Percentiles rank a stretch among this genome's conserved stretches.
Evolutionary conservation across 2,888 invertebrate genomes (phyloP).

Genomic region (Heliconius hortense): DNA sequence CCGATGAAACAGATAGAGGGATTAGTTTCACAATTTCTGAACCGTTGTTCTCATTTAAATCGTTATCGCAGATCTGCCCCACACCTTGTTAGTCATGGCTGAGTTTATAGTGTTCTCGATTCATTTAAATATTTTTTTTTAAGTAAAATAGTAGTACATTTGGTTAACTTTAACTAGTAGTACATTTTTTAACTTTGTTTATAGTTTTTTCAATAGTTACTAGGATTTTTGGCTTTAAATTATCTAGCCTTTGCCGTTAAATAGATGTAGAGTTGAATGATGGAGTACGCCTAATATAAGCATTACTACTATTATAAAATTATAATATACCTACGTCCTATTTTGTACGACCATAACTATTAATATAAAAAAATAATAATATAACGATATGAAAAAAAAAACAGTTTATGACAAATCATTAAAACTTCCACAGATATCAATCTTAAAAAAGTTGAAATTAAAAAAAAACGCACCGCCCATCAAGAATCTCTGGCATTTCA

Average conservation of each 20-base stretch:
- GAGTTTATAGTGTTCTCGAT: constrained; percentile 6
- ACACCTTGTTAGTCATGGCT: constrained; percentile 35
- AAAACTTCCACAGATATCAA: constrained; percentile 50
- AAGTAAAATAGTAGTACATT: background rate
- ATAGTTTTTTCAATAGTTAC: too few relatives aligned
- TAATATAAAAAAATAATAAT: background rate
- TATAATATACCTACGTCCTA: too few relatives aligned
- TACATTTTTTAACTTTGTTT: too few relatives aligned
- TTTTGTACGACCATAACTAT: too few relatives aligned
- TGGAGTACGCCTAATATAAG: too few relatives aligned
- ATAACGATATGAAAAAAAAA: background rate
- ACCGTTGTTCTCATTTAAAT: constrained; percentile 41
- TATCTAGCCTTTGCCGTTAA: too few relatives aligned
- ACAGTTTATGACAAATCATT: background rate
- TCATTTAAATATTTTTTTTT: constrained; percentile 6
- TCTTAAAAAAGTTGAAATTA: constrained; percentile 54
- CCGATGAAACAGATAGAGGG: constrained; percentile 48
- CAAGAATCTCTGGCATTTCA: constrained; percentile 75
- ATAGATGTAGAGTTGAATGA: too few relatives aligned
- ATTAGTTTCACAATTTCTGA: constrained; percentile 38
- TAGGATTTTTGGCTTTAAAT: too few relatives aligned
- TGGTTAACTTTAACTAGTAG: too few relatives aligned
- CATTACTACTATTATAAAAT: too few relatives aligned
- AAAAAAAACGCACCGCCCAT: constrained; percentile 56
- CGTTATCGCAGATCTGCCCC: constrained; percentile 39